Percentiles rank a stretch among this genome's conserved stretches.
Evolutionary conservation across 1,140 invertebrate species (phyloP).

Genomic region (Mercenaria mercenaria): DNA sequence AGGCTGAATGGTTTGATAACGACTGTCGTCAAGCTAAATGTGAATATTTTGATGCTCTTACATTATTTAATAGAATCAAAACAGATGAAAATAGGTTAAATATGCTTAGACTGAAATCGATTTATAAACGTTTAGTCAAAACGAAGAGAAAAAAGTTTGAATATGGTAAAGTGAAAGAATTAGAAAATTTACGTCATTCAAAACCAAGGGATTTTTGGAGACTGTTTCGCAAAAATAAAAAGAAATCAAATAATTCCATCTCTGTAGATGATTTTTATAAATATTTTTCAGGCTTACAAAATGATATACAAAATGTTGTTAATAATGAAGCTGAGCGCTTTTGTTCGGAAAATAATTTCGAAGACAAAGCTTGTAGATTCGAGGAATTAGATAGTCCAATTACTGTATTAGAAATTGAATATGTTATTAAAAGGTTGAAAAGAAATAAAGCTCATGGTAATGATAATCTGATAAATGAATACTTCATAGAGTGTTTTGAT

Average conservation of each 20-base stretch:
- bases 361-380: background rate
- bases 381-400: background rate
- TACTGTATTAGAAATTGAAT: background rate
- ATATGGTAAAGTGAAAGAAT: background rate
- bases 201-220: background rate
- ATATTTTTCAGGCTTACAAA: background rate
- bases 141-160: background rate
- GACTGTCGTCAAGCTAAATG: too few species aligned
- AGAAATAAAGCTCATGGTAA: background rate
- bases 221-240: background rate
- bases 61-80: background rate
- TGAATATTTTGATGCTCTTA: background rate
- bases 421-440: background rate
- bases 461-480: background rate
- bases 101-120: background rate
- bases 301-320: background rate
- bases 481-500: background rate
- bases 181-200: background rate
- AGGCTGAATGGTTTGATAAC: too few species aligned
- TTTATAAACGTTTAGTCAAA: background rate
- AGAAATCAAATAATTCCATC: background rate
- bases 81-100: background rate
- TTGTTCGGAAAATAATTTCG: background rate
- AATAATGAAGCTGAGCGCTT: background rate
- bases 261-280: background rate